Base-by-base conservation (phyloP, 1,140 invertebrate genomes). In the Aleiodes sp. region DNA sequence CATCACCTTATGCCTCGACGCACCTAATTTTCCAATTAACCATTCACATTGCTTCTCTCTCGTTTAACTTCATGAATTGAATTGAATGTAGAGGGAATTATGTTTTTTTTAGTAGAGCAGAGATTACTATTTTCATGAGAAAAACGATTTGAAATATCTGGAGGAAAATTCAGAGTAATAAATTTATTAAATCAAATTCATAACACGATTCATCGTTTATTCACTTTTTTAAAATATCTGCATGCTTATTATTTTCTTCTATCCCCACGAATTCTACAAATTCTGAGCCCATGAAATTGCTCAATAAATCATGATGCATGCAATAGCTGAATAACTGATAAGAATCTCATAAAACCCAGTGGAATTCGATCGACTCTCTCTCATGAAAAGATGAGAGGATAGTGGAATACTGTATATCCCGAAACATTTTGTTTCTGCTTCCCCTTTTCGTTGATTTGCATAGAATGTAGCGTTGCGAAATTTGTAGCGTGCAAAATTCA, bases 381-480 rank as follows among this genome's bases (percentile, higher is more conserved):
- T 63, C 21, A 33, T n/a, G n/a, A n/a, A n/a, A n/a, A 63, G 59
- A 61, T 33, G 59, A 63, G 24, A n/a, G 43, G 28, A 24, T 24
- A 63, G 24, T 6, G 43, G 28, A 24, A 35, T 31, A 19, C 16
- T 33, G 28, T 28, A 24, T 31, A 19, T 59, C 16, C 7, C 7
- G 26, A n/a, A 65, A 28, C 52, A 24, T 28, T 16, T 41, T 60
- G 37, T 59, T 57, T 29, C 6, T 12, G n/a, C 16, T 56, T 62
- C 31, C 31, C 31, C 31, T 35, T 10, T 10, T 6, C 31, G 4
- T 4, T 10, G 31, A 35, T 35, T 10, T 6, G 31, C 31, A 35
- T 35, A 35, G 31, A 84, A 84, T 84, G 82, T 79, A 70, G 79
- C 81, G 78, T 82, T 81, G 81, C 81, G 74, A 85, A 80, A 84